Evolutionary conservation across 2,797 vertebrate species (phyloP).

Genomic region (Sebastes hubbsi): DNA sequence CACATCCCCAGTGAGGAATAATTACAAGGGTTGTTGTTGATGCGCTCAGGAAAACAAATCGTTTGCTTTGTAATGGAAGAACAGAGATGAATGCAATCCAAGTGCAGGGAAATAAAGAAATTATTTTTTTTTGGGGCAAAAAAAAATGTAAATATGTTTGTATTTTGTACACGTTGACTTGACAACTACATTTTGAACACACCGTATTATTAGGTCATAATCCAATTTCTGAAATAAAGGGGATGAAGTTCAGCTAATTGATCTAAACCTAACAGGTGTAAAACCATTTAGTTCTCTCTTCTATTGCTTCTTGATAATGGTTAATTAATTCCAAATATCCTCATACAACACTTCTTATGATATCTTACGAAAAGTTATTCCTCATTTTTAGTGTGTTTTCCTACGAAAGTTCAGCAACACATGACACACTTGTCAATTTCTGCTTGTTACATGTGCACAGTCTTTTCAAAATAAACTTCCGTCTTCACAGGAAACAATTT

Average conservation of each 20-base stretch:
- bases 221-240: not conserved
- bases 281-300: conserved; percentile 29
- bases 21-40: conserved; percentile 68
- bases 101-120: conserved; percentile 20
- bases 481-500: rapidly evolving
- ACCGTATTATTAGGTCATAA: conserved; percentile 27
- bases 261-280: conserved; percentile 60
- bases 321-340: not conserved
- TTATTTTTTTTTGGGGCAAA: not conserved
- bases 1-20: conserved; percentile 68
- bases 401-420: too few species aligned
- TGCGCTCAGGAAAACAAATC: conserved; percentile 67
- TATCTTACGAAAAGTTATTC: too few species aligned
- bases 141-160: not conserved
- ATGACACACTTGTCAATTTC: too few species aligned
- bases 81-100: conserved; percentile 37
- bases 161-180: not conserved
- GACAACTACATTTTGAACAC: not conserved
- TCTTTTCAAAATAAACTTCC: too few species aligned
- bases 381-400: too few species aligned
- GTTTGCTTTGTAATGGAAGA: conserved; percentile 63
- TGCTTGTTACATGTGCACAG: too few species aligned
- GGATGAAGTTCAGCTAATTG: conserved; percentile 22
- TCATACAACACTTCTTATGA: too few species aligned
- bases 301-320: conserved; percentile 43